Percentiles rank a stretch among this genome's conserved stretches.
phyloP scores from a whole-genome alignment of 2,113 vertebrate species.

The Andinoacara biseriatus region DNA sequence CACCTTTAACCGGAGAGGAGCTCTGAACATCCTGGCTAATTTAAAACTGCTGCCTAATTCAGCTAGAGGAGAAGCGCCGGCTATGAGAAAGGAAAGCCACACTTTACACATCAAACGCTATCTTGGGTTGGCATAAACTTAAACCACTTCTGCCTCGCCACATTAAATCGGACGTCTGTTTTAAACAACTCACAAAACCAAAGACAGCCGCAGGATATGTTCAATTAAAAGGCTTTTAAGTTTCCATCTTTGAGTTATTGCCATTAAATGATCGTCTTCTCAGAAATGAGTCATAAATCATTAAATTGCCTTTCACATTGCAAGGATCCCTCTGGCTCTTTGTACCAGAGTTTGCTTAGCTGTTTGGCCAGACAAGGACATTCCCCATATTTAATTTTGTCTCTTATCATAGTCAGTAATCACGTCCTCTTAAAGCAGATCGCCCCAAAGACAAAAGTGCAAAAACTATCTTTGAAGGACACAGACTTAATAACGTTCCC shows the following conservation, averaged over 20 bases:
- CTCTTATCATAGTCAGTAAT: slow-evolving; percentile 39
- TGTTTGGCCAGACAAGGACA: slow-evolving; percentile 45
- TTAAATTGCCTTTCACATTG: slow-evolving; percentile 29
- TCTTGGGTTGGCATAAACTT: not conserved
- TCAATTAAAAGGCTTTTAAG: slow-evolving; percentile 34
- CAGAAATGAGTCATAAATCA: slow-evolving; percentile 44
- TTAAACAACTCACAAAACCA: slow-evolving; percentile 1
- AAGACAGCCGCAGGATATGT: slow-evolving; percentile 24
- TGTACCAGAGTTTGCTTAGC: not conserved
- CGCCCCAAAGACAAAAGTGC: slow-evolving; percentile 39
- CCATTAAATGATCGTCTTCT: slow-evolving; percentile 42
- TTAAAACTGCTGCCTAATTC: not conserved
- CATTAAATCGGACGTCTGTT: not conserved
- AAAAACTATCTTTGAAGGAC: slow-evolving; percentile 39
- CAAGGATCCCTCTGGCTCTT: slow-evolving; percentile 33
- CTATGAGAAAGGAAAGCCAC: not conserved
- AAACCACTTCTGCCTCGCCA: not conserved
- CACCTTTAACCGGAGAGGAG: not conserved
- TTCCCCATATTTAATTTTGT: slow-evolving; percentile 45
- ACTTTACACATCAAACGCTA: not conserved
- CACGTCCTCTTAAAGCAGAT: slow-evolving; percentile 37
- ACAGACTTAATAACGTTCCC: slow-evolving; percentile 10
- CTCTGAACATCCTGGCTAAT: not conserved
- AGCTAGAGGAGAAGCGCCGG: not conserved
- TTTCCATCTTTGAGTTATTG: slow-evolving; percentile 39